These are phyloP conservation scores for Neotoxoptera formosana DNA, from an alignment of 1,140 invertebrate genomes.

Conservation along the genomic window DNA sequence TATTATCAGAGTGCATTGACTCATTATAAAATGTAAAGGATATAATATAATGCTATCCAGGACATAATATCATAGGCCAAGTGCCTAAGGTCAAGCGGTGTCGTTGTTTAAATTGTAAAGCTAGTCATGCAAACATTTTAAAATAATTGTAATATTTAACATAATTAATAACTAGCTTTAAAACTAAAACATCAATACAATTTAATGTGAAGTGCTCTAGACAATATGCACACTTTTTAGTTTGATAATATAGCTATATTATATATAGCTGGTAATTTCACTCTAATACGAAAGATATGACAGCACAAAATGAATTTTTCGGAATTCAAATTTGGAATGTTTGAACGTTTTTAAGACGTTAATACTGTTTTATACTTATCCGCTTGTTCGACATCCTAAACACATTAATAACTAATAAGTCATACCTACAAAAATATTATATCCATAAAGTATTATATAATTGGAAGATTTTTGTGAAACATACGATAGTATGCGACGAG, in stretches of 20 bases:
- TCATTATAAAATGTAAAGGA: no score
- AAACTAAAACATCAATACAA: background rate
- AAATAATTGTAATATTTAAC: background rate
- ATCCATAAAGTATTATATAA: background rate
- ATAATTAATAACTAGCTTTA: background rate
- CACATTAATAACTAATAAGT: background rate
- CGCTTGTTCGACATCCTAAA: background rate
- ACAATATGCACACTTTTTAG: background rate
- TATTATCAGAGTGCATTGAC: no score
- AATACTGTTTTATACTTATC: no score
- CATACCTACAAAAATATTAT: no score
- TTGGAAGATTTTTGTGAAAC: background rate
- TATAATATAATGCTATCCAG: no score
- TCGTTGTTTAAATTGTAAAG: no score
- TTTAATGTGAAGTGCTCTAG: no score
- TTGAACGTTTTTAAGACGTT: background rate
- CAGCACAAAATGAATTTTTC: background rate
- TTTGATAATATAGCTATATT: no score
- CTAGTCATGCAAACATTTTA: no score
- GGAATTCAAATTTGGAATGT: background rate
- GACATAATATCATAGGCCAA: no score
- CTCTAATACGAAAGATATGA: background rate
- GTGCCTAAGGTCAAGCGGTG: no score
- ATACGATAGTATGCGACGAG: background rate
- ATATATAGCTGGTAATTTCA: no score